Evolutionary conservation across 1,140 invertebrate species (phyloP), one percentile per base, ranked within the genome.

Genomic region (Choristoneura fumiferana): DNA sequence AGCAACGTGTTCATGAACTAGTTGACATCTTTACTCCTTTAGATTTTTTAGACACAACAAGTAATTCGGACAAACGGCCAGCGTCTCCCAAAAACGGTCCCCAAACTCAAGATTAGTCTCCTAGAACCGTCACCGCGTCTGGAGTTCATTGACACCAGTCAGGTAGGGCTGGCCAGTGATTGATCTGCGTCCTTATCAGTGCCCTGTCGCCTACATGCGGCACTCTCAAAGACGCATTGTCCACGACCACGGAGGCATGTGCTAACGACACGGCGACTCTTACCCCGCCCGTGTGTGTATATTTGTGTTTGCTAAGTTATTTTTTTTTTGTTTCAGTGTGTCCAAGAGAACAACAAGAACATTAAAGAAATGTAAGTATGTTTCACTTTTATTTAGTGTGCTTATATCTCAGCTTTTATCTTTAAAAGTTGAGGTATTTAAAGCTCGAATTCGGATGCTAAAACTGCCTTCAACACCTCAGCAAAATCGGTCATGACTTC

Each of bases 221-320:
- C 78, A 58, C 69, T 76, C 73, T 87, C 85, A 88, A 88, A 86
- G 81, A 70, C 70, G 71, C 74, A 88, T 85, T 88, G 85, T 88
- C 70, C 77, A 64, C 64, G 66, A 61, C 66, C 63, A 71, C 58
- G 69, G 62, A 73, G 67, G 63, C 72, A 70, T 76, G 65, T 74
- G 64, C 68, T 80, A 76, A 81, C 78, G 67, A 53, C 39, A 37
- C 43, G 14, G 45, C 33, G 54, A 57, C 40, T 36, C 18, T 56
- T 40, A 49, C 43, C 18, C 29, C n/a, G 43, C 10, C 22, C 2
- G 2, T 29, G 2, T 60, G 15, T 37, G 2, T 29, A 2, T 60
- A 15, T 37, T 45, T 45, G 12, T 29, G 43, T 63, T 54, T 33
- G 36, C 29, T 54, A 61, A 56, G 15, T 58, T 54, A 35, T 54